phyloP scores from a whole-genome alignment of 2,888 invertebrate species.

The Andrena fulva region DNA sequence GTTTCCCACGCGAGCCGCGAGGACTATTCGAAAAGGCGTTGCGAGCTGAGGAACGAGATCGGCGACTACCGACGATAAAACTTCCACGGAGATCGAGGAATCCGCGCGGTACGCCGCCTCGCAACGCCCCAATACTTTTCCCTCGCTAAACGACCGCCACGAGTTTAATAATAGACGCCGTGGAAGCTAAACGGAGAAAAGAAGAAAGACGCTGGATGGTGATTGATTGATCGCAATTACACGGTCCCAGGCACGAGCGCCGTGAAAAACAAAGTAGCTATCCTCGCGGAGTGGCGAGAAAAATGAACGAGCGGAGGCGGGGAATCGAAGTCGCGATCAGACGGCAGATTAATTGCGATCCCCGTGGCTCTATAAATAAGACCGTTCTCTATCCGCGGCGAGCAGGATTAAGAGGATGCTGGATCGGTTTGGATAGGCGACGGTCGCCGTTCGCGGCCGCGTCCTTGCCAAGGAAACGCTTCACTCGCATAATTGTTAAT shows the following conservation, averaged over 20 bases:
- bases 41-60: too few species aligned
- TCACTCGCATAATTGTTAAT: constrained; percentile 80
- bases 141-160: not conserved
- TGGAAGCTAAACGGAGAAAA: not conserved
- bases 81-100: too few species aligned
- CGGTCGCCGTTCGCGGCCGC: constrained; percentile 65
- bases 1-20: too few species aligned
- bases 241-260: constrained; percentile 42
- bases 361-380: constrained; percentile 51
- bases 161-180: not conserved
- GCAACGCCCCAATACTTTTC: too few species aligned
- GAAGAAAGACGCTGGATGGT: constrained; percentile 2
- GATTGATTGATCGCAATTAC: constrained; percentile 50
- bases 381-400: constrained; percentile 17
- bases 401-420: constrained; percentile 44
- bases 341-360: constrained; percentile 51
- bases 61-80: too few species aligned
- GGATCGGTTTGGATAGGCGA: constrained; percentile 42
- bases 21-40: too few species aligned
- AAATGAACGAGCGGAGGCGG: not conserved
- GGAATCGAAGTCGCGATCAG: constrained; percentile 31
- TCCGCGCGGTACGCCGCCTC: too few species aligned
- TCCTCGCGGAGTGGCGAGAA: constrained; percentile 34
- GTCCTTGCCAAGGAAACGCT: constrained; percentile 80
- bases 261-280: constrained; percentile 46